Evolutionary conservation across 2,797 vertebrate genomes (phyloP).

Genomic region (Thamnophis elegans): DNA sequence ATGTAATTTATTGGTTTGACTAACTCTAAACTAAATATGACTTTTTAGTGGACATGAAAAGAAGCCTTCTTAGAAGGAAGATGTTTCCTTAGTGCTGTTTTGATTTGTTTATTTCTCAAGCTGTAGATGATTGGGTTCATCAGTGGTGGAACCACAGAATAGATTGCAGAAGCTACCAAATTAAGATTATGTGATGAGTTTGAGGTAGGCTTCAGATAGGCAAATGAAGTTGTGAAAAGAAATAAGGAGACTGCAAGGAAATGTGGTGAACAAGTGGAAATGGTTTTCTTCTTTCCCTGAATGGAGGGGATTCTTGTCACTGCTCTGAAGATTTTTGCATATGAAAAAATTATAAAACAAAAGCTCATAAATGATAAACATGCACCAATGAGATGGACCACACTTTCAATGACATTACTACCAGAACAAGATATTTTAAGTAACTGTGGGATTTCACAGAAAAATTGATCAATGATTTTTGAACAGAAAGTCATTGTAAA

Average conservation of each 20-base stretch:
- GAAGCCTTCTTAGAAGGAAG: not conserved
- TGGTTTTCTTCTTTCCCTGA: not conserved
- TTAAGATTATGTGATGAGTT: not conserved
- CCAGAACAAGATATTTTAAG: not conserved
- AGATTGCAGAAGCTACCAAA: not conserved
- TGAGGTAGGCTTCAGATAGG: not conserved
- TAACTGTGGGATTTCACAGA: slow-evolving; percentile 1
- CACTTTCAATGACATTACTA: not conserved
- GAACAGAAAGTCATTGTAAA: slow-evolving; percentile 14
- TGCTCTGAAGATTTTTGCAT: not conserved
- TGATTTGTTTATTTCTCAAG: not conserved
- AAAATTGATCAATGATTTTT: not conserved
- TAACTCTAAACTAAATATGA: not conserved
- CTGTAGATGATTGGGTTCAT: not conserved
- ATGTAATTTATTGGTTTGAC: not conserved
- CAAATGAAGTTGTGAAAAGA: not conserved
- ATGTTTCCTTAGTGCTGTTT: not conserved
- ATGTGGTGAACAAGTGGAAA: slow-evolving; percentile 10
- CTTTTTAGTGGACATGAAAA: not conserved
- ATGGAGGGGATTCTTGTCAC: not conserved
- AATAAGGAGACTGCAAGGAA: not conserved
- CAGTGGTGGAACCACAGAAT: not conserved
- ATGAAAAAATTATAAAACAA: not conserved
- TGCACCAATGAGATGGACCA: not conserved
- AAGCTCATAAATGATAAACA: not conserved